A percentile compares a stretch with the other conserved stretches of the same genome.
These are phyloP conservation scores for Tipula vernalis DNA, from an alignment of 2,888 invertebrate genomes.

Conservation along the genomic window DNA sequence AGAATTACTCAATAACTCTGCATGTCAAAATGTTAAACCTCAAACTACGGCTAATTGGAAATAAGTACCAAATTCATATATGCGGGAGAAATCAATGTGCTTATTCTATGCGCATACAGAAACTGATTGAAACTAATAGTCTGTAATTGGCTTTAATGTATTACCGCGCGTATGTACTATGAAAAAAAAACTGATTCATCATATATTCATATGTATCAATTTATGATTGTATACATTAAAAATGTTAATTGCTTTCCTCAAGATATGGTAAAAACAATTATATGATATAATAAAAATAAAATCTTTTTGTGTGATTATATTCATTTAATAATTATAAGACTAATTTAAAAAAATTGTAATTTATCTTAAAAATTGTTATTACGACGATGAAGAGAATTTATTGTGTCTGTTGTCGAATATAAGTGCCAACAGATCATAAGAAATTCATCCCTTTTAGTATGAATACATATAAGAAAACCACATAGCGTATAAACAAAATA, in stretches of 20 bases:
- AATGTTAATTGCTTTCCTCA: neutral
- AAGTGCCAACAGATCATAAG: neutral
- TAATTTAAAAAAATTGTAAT: neutral
- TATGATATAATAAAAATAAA: neutral
- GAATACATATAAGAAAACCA: neutral
- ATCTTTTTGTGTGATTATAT: neutral
- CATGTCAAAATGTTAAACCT: neutral
- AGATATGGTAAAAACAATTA: neutral
- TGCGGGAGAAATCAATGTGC: neutral
- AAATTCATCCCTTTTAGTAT: neutral
- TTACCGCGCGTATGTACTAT: neutral
- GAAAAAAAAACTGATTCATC: neutral
- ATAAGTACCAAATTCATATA: neutral
- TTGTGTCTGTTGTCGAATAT: neutral
- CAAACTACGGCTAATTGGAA: neutral
- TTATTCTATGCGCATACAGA: neutral
- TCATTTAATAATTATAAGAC: neutral
- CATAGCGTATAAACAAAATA: neutral
- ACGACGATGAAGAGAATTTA: neutral
- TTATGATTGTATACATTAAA: neutral
- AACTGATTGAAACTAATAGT: neutral
- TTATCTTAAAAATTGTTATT: neutral
- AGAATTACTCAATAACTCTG: no score
- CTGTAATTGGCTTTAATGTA: neutral
- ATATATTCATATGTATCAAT: neutral